Percentiles rank a stretch among this genome's conserved stretches.
Evolutionary conservation across 2,797 vertebrate genomes (phyloP).

Genomic region (Fundulus diaphanus): DNA sequence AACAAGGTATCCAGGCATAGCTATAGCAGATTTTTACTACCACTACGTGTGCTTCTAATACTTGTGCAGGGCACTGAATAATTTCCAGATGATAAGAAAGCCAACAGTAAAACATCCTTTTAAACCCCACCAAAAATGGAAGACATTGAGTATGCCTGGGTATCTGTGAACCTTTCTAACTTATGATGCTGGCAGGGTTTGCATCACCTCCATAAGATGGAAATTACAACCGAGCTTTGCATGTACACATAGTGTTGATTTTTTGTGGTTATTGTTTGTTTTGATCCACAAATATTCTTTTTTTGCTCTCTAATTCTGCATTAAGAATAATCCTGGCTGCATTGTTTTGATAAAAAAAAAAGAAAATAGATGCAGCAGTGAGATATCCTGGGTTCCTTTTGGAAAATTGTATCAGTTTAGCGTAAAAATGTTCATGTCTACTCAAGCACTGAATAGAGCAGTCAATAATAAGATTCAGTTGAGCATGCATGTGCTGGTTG

Average conservation of each 20-base stretch:
- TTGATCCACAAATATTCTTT: constrained; percentile 47
- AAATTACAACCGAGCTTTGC: too few relatives aligned
- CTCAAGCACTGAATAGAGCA: constrained; percentile 17
- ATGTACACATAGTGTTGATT: constrained; percentile 17
- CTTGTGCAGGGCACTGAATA: background rate
- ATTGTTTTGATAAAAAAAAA: constrained; percentile 17
- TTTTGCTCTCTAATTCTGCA: constrained; percentile 26
- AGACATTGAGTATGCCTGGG: constrained; percentile 12
- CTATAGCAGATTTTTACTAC: background rate
- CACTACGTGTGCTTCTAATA: background rate
- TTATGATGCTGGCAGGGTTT: constrained; percentile 51
- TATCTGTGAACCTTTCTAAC: constrained; percentile 24
- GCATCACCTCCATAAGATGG: constrained; percentile 58
- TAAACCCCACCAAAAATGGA: constrained; percentile 37
- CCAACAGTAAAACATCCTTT: background rate
- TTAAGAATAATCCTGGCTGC: constrained; percentile 21
- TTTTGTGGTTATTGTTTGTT: constrained; percentile 10
- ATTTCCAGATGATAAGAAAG: constrained; percentile 8
- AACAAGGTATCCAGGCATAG: background rate
- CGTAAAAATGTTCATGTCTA: constrained; percentile 24
- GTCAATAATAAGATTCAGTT: constrained; percentile 20
- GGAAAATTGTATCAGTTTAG: constrained; percentile 18
- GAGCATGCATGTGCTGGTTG: constrained; percentile 24
- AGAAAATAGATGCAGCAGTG: constrained; percentile 9
- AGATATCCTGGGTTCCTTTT: constrained; percentile 11